phyloP scores from a whole-genome alignment of 2,113 vertebrate species.

The Forbesichthys agassizii region DNA sequence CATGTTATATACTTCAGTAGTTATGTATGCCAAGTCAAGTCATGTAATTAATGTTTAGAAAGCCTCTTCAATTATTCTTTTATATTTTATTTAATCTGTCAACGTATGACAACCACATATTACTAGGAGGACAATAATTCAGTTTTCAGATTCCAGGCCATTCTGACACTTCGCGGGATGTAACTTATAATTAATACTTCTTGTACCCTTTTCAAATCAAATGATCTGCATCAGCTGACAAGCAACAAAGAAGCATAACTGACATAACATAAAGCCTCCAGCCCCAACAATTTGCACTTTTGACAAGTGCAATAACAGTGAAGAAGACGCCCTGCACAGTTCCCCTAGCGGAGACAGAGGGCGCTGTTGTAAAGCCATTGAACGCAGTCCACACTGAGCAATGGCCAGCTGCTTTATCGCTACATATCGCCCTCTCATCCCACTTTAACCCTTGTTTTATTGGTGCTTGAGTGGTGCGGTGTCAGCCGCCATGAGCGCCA shows the following conservation, averaged over 20 bases:
- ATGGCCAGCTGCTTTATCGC: too few species aligned
- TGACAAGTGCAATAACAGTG: background rate
- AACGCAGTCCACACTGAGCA: too few species aligned
- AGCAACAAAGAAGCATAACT: conserved; percentile 3
- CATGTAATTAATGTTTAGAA: background rate
- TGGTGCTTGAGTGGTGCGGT: too few species aligned
- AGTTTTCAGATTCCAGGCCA: background rate
- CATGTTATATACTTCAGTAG: conserved; percentile 2
- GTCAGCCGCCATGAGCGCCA: too few species aligned
- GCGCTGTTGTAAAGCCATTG: too few species aligned
- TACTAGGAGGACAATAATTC: conserved; percentile 12
- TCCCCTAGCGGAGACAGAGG: too few species aligned
- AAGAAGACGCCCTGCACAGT: background rate
- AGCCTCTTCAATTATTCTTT: background rate
- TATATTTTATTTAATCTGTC: background rate
- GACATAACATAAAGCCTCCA: conserved; percentile 15
- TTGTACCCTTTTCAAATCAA: conserved; percentile 3
- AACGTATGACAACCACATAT: conserved; percentile 11
- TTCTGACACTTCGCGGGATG: conserved; percentile 13
- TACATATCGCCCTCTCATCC: too few species aligned
- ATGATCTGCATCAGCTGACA: conserved; percentile 17
- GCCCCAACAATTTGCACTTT: background rate
- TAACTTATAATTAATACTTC: conserved; percentile 15
- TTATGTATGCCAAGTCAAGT: too few species aligned
- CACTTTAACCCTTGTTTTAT: too few species aligned